Evolutionary conservation across 2,113 vertebrate genomes (phyloP).

Genomic region (Gymnocephalus cernua): DNA sequence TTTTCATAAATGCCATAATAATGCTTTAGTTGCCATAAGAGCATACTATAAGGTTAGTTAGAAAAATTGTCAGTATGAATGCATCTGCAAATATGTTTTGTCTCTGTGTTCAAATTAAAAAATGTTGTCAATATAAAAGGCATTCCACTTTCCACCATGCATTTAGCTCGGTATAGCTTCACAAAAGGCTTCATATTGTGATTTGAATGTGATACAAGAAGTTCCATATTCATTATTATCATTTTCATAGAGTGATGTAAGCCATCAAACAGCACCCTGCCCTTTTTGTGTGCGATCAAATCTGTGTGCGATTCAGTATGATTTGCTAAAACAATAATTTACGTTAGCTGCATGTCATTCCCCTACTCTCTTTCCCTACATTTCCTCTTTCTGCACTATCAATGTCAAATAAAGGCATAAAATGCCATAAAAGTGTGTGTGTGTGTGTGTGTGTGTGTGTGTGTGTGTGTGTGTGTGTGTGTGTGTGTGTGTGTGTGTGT

Average conservation of each 20-base stretch:
- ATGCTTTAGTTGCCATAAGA: neutral
- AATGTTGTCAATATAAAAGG: neutral
- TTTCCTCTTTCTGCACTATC: no score
- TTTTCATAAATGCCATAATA: neutral
- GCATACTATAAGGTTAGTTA: neutral
- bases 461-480: neutral
- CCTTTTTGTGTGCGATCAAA: neutral
- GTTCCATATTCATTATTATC: neutral
- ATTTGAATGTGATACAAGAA: neutral
- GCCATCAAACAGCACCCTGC: neutral
- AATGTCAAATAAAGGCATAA: no score
- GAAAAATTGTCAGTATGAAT: neutral
- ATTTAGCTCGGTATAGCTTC: neutral
- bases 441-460: neutral
- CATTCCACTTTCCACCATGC: neutral
- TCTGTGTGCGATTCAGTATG: constrained; percentile 20
- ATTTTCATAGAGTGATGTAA: constrained; percentile 31
- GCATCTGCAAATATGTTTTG: neutral
- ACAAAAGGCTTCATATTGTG: neutral
- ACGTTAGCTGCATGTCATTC: neutral
- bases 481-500: neutral
- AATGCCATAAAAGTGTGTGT: neutral
- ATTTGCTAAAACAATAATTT: constrained; percentile 36
- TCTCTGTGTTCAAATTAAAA: neutral
- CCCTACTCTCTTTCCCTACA: no score